phyloP scores from a whole-genome alignment of 92 coral and sea anemone genomes.

The Blastomussa wellsi region DNA sequence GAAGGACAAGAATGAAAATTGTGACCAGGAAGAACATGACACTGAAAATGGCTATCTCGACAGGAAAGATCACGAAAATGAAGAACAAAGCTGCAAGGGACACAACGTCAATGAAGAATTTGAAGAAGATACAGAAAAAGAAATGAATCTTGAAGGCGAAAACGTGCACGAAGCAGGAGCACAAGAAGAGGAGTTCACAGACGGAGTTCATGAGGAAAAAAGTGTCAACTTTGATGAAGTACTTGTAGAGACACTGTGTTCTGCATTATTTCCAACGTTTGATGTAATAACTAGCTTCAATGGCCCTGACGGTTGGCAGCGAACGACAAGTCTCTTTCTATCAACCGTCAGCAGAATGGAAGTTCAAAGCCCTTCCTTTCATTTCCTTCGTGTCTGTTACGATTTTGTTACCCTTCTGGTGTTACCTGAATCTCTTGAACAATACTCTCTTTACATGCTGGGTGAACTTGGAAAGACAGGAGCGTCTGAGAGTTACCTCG shows the following conservation, averaged over 20 bases:
- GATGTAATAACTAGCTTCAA: constrained; percentile 39
- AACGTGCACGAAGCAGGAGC: background rate
- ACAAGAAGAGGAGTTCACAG: background rate
- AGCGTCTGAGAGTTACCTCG: constrained; percentile 62
- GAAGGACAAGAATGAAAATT: background rate
- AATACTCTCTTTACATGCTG: constrained; percentile 64
- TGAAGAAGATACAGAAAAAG: constrained; percentile 2
- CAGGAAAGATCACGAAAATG: background rate
- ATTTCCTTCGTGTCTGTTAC: constrained; percentile 79
- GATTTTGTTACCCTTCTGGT: constrained; percentile 78
- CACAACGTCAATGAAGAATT: background rate
- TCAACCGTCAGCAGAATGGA: constrained; percentile 72
- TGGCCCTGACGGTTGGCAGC: constrained; percentile 70
- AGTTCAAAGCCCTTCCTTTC: constrained; percentile 61
- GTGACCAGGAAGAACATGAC: background rate
- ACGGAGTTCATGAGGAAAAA: background rate
- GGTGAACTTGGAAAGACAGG: constrained; percentile 62
- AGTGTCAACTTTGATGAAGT: constrained; percentile 28
- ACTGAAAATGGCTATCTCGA: background rate
- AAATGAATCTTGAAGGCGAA: background rate
- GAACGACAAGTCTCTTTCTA: constrained; percentile 57
- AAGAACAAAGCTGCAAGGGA: background rate
- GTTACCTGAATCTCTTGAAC: constrained; percentile 46
- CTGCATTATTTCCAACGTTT: constrained; percentile 76
- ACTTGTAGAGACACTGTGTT: constrained; percentile 61